Evolutionary conservation across 1,140 invertebrate species (phyloP).

Genomic region (Drosophila kurseongensis): DNA sequence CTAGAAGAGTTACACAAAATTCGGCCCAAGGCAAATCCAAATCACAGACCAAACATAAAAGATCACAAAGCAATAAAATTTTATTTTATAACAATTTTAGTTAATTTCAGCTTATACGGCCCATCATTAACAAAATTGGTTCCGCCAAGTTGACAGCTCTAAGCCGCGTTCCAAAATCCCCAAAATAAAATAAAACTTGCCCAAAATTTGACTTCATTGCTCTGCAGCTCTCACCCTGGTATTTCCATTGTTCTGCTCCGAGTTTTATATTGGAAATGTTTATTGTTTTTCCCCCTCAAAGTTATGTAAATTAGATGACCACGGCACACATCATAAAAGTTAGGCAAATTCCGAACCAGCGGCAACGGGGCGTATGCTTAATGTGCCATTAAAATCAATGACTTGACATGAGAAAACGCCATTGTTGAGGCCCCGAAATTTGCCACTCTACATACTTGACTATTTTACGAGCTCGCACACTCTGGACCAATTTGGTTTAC

Average conservation of each 20-base stretch:
- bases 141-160: conserved; percentile 74
- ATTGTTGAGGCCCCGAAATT: conserved; percentile 34
- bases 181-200: conserved; percentile 43
- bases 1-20: conserved; percentile 32
- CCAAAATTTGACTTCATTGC: conserved; percentile 46
- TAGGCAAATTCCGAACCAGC: conserved; percentile 53
- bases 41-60: conserved; percentile 10
- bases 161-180: conserved; percentile 50
- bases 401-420: conserved; percentile 53
- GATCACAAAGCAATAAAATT: conserved; percentile 56
- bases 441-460: conserved; percentile 26
- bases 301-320: conserved; percentile 67
- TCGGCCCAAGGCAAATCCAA: conserved; percentile 24
- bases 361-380: conserved; percentile 79
- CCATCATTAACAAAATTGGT: conserved; percentile 78
- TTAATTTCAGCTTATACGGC: conserved; percentile 64
- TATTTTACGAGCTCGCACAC: conserved; percentile 55
- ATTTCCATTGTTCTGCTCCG: conserved; percentile 43
- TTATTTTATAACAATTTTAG: conserved; percentile 76
- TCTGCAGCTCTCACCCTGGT: conserved; percentile 44
- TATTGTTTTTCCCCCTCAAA: conserved; percentile 51
- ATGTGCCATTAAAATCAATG: conserved; percentile 78
- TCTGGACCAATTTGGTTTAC: conserved; percentile 74
- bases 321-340: conserved; percentile 59
- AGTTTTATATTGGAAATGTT: conserved; percentile 60